A percentile compares a stretch with the other conserved stretches of the same genome.
phyloP scores from a whole-genome alignment of 1,140 invertebrate genomes.

The Lepidotrigona ventralis region DNA sequence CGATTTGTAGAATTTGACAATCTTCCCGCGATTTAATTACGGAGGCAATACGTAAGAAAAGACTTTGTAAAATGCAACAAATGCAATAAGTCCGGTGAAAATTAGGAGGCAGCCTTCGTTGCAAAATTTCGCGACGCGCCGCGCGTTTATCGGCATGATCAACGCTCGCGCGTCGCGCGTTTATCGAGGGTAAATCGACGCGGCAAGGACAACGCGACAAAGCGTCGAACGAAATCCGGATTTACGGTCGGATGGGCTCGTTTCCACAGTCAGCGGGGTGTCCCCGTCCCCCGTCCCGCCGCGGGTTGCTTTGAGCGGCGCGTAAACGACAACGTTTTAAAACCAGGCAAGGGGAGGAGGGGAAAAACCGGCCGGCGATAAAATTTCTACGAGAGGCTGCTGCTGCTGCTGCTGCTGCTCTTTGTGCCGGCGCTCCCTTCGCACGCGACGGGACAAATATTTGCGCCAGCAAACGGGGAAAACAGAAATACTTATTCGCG shows the following conservation, averaged over 20 bases:
- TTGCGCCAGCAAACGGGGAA: conserved; percentile 9
- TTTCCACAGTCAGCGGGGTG: not conserved
- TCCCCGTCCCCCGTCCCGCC: no score
- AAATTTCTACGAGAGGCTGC: conserved; percentile 30
- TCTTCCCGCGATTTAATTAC: no score
- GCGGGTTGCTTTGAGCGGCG: conserved; percentile 27
- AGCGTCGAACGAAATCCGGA: conserved; percentile 26
- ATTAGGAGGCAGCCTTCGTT: no score
- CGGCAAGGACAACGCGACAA: not conserved
- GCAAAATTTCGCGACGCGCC: no score
- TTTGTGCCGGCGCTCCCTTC: conserved; percentile 5
- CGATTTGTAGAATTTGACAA: no score
- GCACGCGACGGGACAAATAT: conserved; percentile 28
- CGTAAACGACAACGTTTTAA: conserved; percentile 36
- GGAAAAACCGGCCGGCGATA: not conserved
- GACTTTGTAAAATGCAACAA: no score
- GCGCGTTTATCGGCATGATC: not conserved
- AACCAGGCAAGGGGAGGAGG: not conserved
- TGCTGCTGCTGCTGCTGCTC: not conserved
- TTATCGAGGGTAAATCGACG: not conserved
- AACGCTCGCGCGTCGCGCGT: no score
- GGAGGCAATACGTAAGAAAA: no score
- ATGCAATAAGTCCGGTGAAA: no score
- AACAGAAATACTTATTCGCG: conserved; percentile 52
- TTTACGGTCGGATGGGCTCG: conserved; percentile 25